phyloP scores from a whole-genome alignment of 2,113 vertebrate species.

The Platichthys flesus region DNA sequence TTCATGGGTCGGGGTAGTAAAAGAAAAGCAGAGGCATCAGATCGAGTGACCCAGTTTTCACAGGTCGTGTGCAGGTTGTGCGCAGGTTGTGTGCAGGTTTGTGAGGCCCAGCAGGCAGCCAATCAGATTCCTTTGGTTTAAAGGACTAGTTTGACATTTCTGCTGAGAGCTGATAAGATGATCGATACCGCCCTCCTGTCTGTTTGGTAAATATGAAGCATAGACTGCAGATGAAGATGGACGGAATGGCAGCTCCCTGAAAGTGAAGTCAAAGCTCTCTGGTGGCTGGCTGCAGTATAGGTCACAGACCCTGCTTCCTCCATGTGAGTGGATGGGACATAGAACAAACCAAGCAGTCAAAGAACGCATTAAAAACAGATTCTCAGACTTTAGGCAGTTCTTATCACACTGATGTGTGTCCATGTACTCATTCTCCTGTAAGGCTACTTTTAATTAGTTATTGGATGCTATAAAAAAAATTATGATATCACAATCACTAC shows the following conservation, averaged over 20 bases:
- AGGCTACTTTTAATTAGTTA: too few relatives aligned
- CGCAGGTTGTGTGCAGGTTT: neutral
- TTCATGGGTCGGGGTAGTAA: conserved; percentile 69
- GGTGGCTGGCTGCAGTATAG: neutral
- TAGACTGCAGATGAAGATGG: neutral
- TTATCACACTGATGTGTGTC: too few relatives aligned
- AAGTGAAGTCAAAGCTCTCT: neutral
- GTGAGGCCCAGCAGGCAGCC: neutral
- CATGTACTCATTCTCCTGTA: too few relatives aligned
- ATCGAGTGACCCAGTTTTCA: conserved; percentile 44
- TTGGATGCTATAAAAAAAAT: too few relatives aligned
- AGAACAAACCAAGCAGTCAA: too few relatives aligned
- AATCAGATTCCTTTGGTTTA: conserved; percentile 3
- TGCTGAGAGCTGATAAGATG: neutral
- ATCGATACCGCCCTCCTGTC: neutral
- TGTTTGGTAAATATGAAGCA: neutral
- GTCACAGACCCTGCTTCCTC: too few relatives aligned
- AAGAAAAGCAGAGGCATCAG: conserved; percentile 48
- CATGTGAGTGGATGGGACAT: too few relatives aligned
- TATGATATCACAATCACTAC: too few relatives aligned
- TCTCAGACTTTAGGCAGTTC: too few relatives aligned
- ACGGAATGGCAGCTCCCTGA: neutral
- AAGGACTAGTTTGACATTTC: neutral
- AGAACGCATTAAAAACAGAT: too few relatives aligned
- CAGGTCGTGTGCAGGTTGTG: too few relatives aligned